Evolutionary conservation across 2,113 vertebrate genomes (phyloP).

Genomic region (Orycteropus afer): DNA sequence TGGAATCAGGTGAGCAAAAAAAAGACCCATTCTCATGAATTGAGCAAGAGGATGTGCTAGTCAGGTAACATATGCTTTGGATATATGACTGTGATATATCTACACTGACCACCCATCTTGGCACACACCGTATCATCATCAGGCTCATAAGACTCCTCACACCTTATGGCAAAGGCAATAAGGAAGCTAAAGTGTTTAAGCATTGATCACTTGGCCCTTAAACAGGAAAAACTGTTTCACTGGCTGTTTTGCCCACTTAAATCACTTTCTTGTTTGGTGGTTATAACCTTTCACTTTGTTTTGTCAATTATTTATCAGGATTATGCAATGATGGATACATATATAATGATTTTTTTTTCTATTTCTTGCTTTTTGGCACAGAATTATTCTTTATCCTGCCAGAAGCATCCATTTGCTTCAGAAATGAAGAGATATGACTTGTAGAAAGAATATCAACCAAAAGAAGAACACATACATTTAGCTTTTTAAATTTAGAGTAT

Average conservation of each 20-base stretch:
- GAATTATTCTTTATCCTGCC: background rate
- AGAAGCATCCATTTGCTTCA: background rate
- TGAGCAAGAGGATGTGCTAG: background rate
- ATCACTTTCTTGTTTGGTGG: background rate
- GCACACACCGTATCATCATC: background rate
- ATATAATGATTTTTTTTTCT: background rate
- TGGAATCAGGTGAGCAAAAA: background rate
- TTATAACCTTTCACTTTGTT: background rate
- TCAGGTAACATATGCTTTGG: fast-evolving
- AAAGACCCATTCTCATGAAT: background rate
- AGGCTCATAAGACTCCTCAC: background rate
- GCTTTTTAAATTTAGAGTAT: background rate
- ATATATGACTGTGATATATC: no score
- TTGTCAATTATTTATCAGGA: background rate
- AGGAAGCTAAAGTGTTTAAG: background rate
- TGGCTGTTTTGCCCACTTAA: background rate
- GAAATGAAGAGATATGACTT: background rate
- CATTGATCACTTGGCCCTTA: background rate
- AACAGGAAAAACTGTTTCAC: background rate
- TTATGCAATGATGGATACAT: background rate
- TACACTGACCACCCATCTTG: background rate
- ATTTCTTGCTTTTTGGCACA: background rate
- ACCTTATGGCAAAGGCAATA: background rate
- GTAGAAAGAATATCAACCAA: background rate
- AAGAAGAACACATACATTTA: background rate